phyloP scores from a whole-genome alignment of 2,888 invertebrate species.

The Microplitis deprimator region DNA sequence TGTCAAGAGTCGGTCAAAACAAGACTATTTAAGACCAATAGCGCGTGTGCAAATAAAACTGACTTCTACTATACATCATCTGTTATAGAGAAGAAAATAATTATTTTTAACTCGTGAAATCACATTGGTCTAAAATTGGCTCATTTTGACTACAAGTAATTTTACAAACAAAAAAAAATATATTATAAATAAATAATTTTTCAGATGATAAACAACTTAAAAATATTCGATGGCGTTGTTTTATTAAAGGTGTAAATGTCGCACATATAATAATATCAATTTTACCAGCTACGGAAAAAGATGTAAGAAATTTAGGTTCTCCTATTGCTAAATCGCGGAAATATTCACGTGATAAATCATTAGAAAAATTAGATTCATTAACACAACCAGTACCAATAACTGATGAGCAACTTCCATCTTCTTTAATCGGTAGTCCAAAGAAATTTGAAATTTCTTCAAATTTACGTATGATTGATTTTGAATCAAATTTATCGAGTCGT shows the following conservation, averaged over 20 bases:
- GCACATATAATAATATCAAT: conserved; percentile 79
- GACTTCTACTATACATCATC: not conserved
- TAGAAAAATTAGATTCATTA: conserved; percentile 48
- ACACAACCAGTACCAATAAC: conserved; percentile 41
- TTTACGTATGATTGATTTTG: conserved; percentile 45
- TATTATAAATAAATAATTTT: conserved; percentile 35
- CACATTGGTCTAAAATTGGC: too few relatives aligned
- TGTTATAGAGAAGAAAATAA: too few relatives aligned
- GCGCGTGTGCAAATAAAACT: not conserved
- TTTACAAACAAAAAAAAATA: not conserved
- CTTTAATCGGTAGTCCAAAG: conserved; percentile 43
- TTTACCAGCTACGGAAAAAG: conserved; percentile 76
- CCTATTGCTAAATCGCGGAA: conserved; percentile 32
- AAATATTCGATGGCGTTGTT: conserved; percentile 77
- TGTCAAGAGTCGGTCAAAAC: too few relatives aligned
- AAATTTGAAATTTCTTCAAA: conserved; percentile 43
- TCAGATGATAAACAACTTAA: conserved; percentile 42
- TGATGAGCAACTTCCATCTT: conserved; percentile 28
- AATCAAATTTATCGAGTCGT: conserved; percentile 52
- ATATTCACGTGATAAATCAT: conserved; percentile 46
- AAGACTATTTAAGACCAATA: too few relatives aligned
- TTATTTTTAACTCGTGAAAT: not conserved
- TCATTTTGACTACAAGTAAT: not conserved
- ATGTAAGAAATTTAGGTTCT: conserved; percentile 63
- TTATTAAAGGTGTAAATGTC: conserved; percentile 76